A percentile compares a stretch with the other conserved stretches of the same genome.
These are phyloP conservation scores for Calephelis perditalis DNA, from an alignment of 2,888 invertebrate species.

Conservation along the genomic window DNA sequence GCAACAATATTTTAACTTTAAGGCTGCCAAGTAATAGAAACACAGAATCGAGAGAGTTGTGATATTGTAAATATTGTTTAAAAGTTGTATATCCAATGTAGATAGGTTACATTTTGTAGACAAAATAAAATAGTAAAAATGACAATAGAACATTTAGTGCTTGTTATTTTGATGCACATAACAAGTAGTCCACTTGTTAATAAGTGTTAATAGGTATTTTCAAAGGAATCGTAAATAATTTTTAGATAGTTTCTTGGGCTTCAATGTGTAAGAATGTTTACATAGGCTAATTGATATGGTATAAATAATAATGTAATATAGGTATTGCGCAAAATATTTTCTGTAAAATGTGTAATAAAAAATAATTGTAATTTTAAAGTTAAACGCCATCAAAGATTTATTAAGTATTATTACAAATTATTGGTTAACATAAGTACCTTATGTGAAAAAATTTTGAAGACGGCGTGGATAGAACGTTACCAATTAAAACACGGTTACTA, in stretches of 20 bases:
- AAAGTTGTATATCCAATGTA: not conserved
- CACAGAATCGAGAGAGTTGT: constrained; percentile 33
- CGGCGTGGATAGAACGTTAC: not conserved
- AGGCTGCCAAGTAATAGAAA: no score
- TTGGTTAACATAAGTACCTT: no score
- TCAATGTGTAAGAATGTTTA: constrained; percentile 2
- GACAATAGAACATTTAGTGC: constrained; percentile 29
- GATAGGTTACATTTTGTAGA: constrained; percentile 10
- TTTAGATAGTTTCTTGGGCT: not conserved
- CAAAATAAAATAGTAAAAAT: constrained; percentile 24
- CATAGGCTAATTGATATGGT: not conserved
- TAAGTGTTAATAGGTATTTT: constrained; percentile 2
- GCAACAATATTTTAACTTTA: no score
- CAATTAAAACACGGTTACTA: not conserved
- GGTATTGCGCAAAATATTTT: not conserved
- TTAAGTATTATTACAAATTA: no score
- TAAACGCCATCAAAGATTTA: no score
- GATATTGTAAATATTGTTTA: constrained; percentile 33
- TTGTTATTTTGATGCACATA: constrained; percentile 9
- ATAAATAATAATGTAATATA: not conserved
- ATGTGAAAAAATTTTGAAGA: not conserved
- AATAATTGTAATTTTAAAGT: no score
- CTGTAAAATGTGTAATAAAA: not conserved
- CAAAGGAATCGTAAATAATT: not conserved
- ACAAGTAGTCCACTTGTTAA: constrained; percentile 6